Evolutionary conservation across 2,113 vertebrate species (phyloP).

Genomic region (Oxygymnocypris stewartii): DNA sequence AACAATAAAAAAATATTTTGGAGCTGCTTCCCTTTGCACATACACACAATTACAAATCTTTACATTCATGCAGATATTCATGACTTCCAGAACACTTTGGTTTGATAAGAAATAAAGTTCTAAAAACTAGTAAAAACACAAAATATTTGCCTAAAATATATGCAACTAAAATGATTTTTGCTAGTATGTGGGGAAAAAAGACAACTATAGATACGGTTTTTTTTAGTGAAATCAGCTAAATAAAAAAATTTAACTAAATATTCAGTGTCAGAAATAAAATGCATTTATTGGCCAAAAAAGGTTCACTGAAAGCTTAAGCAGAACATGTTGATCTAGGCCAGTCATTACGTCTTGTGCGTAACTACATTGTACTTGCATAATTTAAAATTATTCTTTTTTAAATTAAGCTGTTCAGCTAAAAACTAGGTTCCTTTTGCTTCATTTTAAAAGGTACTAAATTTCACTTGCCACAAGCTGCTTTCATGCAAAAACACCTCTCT

Average conservation of each 20-base stretch:
- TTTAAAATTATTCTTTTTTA: background rate
- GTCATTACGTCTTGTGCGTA: slow-evolving; percentile 6
- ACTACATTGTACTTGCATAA: slow-evolving; percentile 27
- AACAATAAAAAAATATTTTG: background rate
- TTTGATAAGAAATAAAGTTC: slow-evolving; percentile 16
- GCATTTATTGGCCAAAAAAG: slow-evolving; percentile 38
- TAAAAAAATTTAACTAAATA: background rate
- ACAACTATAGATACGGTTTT: background rate
- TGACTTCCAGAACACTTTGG: slow-evolving; percentile 34
- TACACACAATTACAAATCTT: background rate
- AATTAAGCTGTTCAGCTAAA: slow-evolving; percentile 11
- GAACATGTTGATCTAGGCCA: background rate
- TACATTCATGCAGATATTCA: slow-evolving; percentile 19
- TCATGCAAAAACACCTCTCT: slow-evolving; percentile 32
- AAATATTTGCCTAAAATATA: background rate
- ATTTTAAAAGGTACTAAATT: slow-evolving; percentile 9
- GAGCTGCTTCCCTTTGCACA: slow-evolving; percentile 24
- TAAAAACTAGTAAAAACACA: slow-evolving; percentile 5
- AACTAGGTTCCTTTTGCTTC: background rate
- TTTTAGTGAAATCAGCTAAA: slow-evolving; percentile 20
- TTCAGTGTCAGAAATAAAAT: too few species aligned
- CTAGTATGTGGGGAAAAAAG: background rate
- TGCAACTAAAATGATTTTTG: background rate
- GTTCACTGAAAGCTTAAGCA: slow-evolving; percentile 2
- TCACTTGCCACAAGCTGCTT: slow-evolving; percentile 14